These are phyloP conservation scores for Busseola fusca DNA, from an alignment of 2,888 invertebrate species.

Conservation along the genomic window DNA sequence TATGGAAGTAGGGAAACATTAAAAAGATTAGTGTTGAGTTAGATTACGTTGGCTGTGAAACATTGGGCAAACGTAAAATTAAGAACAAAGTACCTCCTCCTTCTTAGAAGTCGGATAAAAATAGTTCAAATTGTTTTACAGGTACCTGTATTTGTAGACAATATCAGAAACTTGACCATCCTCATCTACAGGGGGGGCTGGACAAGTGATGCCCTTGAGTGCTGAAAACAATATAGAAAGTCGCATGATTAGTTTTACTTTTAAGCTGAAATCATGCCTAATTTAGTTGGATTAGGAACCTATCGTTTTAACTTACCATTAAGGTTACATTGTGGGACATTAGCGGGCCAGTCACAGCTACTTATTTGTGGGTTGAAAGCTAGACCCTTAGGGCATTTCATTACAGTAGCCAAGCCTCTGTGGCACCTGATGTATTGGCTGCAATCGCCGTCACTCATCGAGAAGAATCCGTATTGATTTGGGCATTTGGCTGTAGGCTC, in stretches of 20 bases:
- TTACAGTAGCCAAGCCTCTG: constrained; percentile 71
- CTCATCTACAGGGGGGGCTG: constrained; percentile 61
- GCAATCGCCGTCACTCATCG: constrained; percentile 71
- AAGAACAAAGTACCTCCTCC: background rate
- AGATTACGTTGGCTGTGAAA: background rate
- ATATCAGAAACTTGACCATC: constrained; percentile 59
- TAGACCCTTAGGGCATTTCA: constrained; percentile 77
- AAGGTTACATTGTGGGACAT: constrained; percentile 76
- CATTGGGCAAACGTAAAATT: background rate
- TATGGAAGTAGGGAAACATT: constrained; percentile 63
- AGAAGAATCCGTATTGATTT: constrained; percentile 71
- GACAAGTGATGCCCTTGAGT: constrained; percentile 72
- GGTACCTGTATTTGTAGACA: constrained; percentile 73
- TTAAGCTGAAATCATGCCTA: background rate
- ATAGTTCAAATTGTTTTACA: background rate
- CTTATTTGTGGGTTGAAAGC: constrained; percentile 71
- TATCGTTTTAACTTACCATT: constrained; percentile 63
- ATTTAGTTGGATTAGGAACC: background rate
- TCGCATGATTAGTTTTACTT: background rate
- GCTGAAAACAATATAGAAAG: constrained; percentile 59
- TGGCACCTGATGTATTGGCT: constrained; percentile 76
- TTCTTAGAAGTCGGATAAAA: background rate
- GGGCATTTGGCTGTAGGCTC: constrained; percentile 62
- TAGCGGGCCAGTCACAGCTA: constrained; percentile 78
- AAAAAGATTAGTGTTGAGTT: background rate